Evolutionary conservation across 2,113 vertebrate genomes (phyloP).

Genomic region (Ptychochromis oligacanthus): DNA sequence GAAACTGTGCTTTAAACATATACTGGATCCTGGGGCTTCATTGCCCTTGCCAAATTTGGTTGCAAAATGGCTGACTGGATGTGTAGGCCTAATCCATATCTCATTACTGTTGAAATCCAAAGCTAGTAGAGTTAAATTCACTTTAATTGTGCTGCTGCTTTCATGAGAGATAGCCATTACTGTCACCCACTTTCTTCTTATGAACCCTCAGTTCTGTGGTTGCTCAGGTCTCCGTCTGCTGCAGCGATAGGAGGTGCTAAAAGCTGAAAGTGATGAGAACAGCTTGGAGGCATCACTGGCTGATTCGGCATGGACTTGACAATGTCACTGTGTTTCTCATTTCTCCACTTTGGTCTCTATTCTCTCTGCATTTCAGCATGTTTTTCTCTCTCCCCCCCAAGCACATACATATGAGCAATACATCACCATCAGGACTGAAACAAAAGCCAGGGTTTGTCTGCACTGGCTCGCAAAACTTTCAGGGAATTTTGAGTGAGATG

Average conservation of each 20-base stretch:
- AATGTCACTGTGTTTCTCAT: slow-evolving; percentile 20
- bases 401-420: slow-evolving; percentile 11
- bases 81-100: slow-evolving; percentile 26
- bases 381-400: neutral
- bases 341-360: neutral
- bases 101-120: slow-evolving; percentile 46
- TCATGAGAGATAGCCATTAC: slow-evolving; percentile 42
- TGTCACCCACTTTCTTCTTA: slow-evolving; percentile 54
- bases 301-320: slow-evolving; percentile 52
- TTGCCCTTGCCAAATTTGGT: neutral
- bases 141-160: slow-evolving; percentile 33
- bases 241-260: slow-evolving; percentile 50
- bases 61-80: slow-evolving; percentile 15
- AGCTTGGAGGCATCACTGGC: slow-evolving; percentile 63
- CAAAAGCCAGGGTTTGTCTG: slow-evolving; percentile 63
- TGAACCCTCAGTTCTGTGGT: slow-evolving; percentile 26
- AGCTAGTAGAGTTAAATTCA: slow-evolving; percentile 8
- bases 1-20: slow-evolving; percentile 5
- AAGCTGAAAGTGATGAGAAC: slow-evolving; percentile 47
- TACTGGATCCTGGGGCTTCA: neutral
- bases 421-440: slow-evolving; percentile 36
- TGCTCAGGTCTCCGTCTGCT: slow-evolving; percentile 52
- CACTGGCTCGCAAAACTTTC: slow-evolving; percentile 57
- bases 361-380: slow-evolving; percentile 7
- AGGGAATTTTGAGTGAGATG: slow-evolving; percentile 61